A percentile compares a stretch with the other conserved stretches of the same genome.
phyloP scores from a whole-genome alignment of 1,140 invertebrate genomes.

The Calliopsis andreniformis region DNA sequence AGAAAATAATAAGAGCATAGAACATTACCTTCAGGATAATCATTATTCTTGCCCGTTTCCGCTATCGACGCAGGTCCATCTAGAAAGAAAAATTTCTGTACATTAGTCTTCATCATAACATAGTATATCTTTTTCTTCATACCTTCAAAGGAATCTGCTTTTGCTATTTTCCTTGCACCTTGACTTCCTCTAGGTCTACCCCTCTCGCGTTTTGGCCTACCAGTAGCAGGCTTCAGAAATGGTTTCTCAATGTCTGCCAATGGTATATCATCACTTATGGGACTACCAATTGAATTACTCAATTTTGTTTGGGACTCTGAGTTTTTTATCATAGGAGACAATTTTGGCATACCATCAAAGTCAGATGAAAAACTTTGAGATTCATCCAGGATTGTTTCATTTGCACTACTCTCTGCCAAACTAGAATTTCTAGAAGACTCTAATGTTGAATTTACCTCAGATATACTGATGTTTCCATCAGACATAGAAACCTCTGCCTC shows the following conservation, averaged over 20 bases:
- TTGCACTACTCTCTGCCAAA: slow-evolving; percentile 44
- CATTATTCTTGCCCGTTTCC: slow-evolving; percentile 66
- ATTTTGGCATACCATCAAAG: slow-evolving; percentile 79
- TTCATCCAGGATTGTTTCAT: slow-evolving; percentile 63
- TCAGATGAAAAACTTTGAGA: slow-evolving; percentile 68
- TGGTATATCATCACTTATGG: slow-evolving; percentile 66
- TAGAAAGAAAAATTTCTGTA: slow-evolving; percentile 38
- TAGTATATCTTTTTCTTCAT: slow-evolving; percentile 15
- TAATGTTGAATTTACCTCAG: slow-evolving; percentile 61
- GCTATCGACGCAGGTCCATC: slow-evolving; percentile 58
- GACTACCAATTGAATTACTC: slow-evolving; percentile 66
- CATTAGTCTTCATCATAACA: no score
- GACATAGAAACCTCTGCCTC: slow-evolving; percentile 40
- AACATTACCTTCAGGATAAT: slow-evolving; percentile 74
- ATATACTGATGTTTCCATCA: slow-evolving; percentile 55
- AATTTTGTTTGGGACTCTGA: slow-evolving; percentile 69
- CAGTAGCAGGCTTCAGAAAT: slow-evolving; percentile 75
- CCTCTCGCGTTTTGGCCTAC: slow-evolving; percentile 70
- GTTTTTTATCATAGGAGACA: slow-evolving; percentile 77
- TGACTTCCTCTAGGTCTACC: slow-evolving; percentile 67
- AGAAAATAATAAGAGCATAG: neutral
- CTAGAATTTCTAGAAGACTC: slow-evolving; percentile 59
- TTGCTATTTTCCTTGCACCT: slow-evolving; percentile 70
- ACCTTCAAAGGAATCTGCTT: slow-evolving; percentile 75
- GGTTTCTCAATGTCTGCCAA: slow-evolving; percentile 72